These are phyloP conservation scores for Alethe castanea DNA, from an alignment of 2,113 vertebrate species.

Conservation along the genomic window DNA sequence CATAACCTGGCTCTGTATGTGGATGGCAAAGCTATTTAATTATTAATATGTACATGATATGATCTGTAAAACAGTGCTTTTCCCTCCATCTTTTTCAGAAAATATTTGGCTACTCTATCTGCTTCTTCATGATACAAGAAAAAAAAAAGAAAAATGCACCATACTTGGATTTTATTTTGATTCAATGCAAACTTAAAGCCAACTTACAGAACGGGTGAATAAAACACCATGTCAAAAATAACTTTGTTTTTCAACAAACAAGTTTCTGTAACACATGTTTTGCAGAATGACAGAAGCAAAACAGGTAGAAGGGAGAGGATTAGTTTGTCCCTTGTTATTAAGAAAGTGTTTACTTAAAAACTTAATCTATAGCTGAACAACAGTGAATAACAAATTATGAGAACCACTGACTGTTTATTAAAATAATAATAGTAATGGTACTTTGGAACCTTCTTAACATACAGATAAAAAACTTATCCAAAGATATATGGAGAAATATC, in stretches of 20 bases:
- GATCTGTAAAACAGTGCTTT: not conserved
- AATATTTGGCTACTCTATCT: not conserved
- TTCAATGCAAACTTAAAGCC: not conserved
- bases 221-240: not conserved
- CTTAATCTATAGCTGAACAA: not conserved
- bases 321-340: not conserved
- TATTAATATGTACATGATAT: not conserved
- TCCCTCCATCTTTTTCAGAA: not conserved
- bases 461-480: not conserved
- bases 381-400: not conserved
- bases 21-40: not conserved
- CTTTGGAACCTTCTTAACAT: not conserved
- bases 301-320: not conserved
- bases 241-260: not conserved
- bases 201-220: not conserved
- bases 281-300: not conserved
- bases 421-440: not conserved
- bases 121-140: not conserved
- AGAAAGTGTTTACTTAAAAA: not conserved
- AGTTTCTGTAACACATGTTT: not conserved
- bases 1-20: not conserved
- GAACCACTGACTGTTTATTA: not conserved
- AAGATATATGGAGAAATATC: not conserved
- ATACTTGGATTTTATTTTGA: not conserved
- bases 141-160: not conserved